These are phyloP conservation scores for Ochotona princeps DNA, from an alignment of 2,113 vertebrate genomes.

Conservation along the genomic window DNA sequence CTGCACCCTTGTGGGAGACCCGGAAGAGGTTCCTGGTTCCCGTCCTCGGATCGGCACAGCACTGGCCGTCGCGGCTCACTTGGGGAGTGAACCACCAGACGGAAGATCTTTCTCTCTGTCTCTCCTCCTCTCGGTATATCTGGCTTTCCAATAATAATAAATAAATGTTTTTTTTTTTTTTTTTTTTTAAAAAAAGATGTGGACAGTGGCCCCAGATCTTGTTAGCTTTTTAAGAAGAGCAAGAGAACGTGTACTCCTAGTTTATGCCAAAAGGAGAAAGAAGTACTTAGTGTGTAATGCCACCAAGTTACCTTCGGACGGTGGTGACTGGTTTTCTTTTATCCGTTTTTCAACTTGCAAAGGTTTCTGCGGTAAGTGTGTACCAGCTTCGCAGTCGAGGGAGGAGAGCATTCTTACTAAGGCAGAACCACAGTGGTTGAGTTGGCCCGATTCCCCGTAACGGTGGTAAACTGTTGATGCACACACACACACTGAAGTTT, in stretches of 20 bases:
- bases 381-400: not conserved
- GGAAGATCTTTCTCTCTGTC: too few relatives aligned
- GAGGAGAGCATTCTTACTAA: not conserved
- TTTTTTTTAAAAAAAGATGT: too few relatives aligned
- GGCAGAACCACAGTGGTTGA: not conserved
- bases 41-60: too few relatives aligned
- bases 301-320: conserved; percentile 36
- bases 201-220: not conserved
- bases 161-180: too few relatives aligned
- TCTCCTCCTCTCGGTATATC: too few relatives aligned
- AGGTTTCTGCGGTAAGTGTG: not conserved
- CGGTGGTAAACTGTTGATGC: not conserved
- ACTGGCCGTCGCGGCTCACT: too few relatives aligned
- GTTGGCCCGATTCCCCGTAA: not conserved
- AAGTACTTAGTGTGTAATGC: not conserved
- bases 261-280: not conserved
- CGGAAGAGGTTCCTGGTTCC: too few relatives aligned
- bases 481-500: not conserved
- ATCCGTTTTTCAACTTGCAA: conserved; percentile 20
- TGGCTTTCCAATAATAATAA: too few relatives aligned
- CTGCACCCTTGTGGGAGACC: too few relatives aligned
- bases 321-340: not conserved
- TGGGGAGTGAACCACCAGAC: too few relatives aligned
- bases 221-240: not conserved
- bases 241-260: conserved; percentile 29